Percentiles rank a stretch among this genome's conserved stretches.
Conservation (phyloP, 2,113 vertebrate genomes). For the Gymnobelideus leadbeateri region DNA sequence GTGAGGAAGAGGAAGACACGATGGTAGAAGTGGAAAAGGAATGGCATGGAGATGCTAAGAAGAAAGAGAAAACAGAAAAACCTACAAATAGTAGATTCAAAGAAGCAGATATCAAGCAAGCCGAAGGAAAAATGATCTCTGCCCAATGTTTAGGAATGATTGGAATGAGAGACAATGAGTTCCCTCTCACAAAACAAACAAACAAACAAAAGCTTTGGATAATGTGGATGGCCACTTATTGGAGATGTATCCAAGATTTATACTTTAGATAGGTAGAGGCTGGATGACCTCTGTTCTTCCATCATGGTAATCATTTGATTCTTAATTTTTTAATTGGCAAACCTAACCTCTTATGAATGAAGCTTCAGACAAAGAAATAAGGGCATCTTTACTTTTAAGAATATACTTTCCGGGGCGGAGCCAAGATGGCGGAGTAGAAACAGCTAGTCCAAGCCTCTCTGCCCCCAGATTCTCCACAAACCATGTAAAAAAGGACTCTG, state of each 20-base stretch:
- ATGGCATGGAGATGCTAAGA: not conserved
- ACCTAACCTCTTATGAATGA: not conserved
- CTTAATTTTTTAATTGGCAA: not conserved
- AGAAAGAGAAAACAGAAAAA: not conserved
- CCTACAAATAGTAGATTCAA: not conserved
- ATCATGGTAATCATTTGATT: not conserved
- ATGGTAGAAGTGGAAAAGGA: not conserved
- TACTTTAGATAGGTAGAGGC: not conserved
- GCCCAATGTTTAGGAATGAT: not conserved
- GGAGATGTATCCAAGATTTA: not conserved
- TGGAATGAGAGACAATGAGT: not conserved
- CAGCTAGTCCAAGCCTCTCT: no score
- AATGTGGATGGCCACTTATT: not conserved
- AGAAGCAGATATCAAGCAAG: not conserved
- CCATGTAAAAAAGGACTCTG: no score
- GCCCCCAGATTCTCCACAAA: no score
- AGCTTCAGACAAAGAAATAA: not conserved
- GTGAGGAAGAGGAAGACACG: not conserved
- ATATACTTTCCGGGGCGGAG: not conserved
- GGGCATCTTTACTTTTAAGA: not conserved
- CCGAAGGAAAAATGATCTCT: not conserved
- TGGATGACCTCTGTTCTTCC: not conserved
- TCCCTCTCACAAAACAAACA: not conserved
- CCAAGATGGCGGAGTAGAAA: no score
- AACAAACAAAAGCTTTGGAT: not conserved